Conservation (phyloP, 2,113 vertebrate genomes). For the Tapirus terrestris region DNA sequence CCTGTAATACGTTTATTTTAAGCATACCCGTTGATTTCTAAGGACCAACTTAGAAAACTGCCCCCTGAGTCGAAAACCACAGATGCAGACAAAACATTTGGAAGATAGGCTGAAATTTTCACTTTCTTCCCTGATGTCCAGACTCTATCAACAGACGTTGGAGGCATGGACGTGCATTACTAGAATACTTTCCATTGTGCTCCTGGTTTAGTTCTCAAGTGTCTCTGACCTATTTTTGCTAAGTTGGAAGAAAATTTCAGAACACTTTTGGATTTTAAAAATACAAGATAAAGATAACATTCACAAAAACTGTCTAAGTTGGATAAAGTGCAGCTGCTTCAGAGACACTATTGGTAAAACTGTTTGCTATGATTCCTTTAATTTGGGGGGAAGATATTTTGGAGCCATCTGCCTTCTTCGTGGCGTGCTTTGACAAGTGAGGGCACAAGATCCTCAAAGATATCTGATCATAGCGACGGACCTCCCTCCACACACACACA, state of each 20-base stretch:
- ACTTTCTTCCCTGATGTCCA: neutral
- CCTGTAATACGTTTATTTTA: neutral
- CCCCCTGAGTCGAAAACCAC: neutral
- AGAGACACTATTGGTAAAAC: neutral
- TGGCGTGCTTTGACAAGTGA: neutral
- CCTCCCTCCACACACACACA: neutral
- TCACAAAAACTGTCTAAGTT: conserved; percentile 3
- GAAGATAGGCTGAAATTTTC: neutral
- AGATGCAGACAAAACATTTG: neutral
- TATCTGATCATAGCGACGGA: neutral
- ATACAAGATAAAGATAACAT: neutral
- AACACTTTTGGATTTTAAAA: neutral
- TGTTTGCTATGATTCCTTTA: neutral
- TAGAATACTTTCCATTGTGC: neutral
- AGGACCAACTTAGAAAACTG: neutral
- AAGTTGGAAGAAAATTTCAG: neutral
- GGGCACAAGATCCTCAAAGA: neutral
- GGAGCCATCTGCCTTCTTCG: neutral
- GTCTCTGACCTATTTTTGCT: neutral
- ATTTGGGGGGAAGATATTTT: neutral
- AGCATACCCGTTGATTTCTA: neutral
- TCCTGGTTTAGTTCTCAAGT: neutral
- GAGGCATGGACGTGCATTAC: neutral
- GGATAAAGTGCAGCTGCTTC: neutral
- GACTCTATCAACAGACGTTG: neutral